phyloP scores from a whole-genome alignment of 2,888 invertebrate genomes.

The Pseudeuparius sepicola region DNA sequence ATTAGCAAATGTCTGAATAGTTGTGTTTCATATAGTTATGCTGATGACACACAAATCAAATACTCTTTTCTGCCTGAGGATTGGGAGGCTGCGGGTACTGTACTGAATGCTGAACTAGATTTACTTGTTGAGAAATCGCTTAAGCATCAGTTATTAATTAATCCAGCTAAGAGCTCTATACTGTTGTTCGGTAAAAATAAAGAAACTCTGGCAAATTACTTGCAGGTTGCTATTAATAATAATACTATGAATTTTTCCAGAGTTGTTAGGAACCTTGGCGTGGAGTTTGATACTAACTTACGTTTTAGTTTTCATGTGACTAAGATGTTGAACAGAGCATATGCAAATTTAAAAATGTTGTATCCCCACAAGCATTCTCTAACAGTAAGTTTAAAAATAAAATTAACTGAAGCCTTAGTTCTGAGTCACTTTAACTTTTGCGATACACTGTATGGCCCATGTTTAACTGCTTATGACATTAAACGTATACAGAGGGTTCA shows the following conservation, averaged over 20 bases:
- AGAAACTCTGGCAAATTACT: neutral
- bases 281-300: constrained; percentile 6
- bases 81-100: neutral
- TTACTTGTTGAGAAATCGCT: too few relatives aligned
- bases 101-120: neutral
- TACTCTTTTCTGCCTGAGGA: constrained; percentile 3
- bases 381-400: constrained; percentile 4
- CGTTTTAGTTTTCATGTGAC: constrained; percentile 9
- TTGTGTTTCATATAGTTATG: neutral
- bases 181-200: too few relatives aligned
- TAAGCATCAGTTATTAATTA: too few relatives aligned
- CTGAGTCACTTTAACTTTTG: neutral
- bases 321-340: constrained; percentile 7
- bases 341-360: constrained; percentile 10
- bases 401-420: neutral
- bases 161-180: too few relatives aligned
- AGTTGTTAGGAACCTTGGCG: constrained; percentile 9
- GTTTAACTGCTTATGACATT: neutral
- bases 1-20: neutral
- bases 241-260: neutral
- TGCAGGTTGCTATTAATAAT: neutral
- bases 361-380: constrained; percentile 5
- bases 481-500: constrained; percentile 2
- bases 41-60: neutral
- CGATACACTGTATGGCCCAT: neutral